Conservation (phyloP, 2,888 invertebrate genomes). For the Arge pagana region DNA sequence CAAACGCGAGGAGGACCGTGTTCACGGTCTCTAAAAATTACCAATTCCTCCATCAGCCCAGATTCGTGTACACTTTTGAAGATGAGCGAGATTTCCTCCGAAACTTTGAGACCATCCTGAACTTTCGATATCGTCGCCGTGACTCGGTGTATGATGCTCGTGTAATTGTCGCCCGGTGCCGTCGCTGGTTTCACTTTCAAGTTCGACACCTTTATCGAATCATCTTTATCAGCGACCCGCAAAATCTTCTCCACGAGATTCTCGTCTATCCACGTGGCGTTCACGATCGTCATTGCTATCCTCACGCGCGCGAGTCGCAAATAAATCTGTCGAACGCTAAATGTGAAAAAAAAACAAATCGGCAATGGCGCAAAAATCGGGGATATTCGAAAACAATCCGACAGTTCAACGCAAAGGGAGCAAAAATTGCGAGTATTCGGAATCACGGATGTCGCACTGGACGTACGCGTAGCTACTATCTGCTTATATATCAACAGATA, state of each 20-base stretch:
- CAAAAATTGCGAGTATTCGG: too few species aligned
- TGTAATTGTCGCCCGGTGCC: conserved; percentile 52
- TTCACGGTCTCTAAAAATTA: conserved; percentile 30
- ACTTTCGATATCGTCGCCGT: conserved; percentile 35
- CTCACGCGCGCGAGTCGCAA: too few species aligned
- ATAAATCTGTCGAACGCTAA: too few species aligned
- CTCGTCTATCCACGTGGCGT: conserved; percentile 44
- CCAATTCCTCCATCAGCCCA: not conserved
- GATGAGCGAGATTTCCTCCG: conserved; percentile 39
- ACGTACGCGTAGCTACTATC: too few species aligned
- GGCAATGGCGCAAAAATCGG: too few species aligned
- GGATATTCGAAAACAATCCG: too few species aligned
- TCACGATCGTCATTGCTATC: not conserved
- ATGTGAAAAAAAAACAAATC: too few species aligned
- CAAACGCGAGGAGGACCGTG: not conserved
- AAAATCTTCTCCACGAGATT: conserved; percentile 45
- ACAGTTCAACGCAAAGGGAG: too few species aligned
- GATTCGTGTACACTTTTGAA: not conserved
- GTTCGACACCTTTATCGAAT: conserved; percentile 41
- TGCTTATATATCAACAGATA: too few species aligned
- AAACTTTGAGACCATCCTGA: conserved; percentile 28
- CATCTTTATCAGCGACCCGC: conserved; percentile 40
- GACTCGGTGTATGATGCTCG: conserved; percentile 51
- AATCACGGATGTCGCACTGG: too few species aligned
- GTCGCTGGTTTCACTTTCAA: conserved; percentile 46